phyloP scores from a whole-genome alignment of 2,113 vertebrate genomes.

The Lepus timidus region DNA sequence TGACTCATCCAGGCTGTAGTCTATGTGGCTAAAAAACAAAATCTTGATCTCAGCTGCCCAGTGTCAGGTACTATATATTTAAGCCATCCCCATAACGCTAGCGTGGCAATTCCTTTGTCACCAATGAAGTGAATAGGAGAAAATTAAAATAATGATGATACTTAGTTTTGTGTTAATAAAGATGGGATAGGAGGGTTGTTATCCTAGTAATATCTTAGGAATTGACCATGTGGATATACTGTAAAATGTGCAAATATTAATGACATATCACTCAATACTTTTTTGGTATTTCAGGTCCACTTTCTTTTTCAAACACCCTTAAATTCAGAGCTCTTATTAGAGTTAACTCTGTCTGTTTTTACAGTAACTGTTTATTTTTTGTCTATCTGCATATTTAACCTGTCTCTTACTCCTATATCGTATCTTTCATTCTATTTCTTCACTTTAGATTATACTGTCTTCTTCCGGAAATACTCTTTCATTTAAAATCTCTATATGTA shows the following conservation, averaged over 20 bases:
- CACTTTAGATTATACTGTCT: neutral
- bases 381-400: neutral
- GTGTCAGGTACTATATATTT: neutral
- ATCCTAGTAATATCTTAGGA: neutral
- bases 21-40: neutral
- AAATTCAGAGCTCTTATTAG: slow-evolving; percentile 2
- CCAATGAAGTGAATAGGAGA: neutral
- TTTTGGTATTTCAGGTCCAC: neutral
- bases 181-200: neutral
- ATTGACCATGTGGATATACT: neutral
- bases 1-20: neutral
- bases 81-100: neutral
- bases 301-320: slow-evolving; percentile 2
- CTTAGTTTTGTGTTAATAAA: neutral
- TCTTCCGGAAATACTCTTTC: slow-evolving; percentile 27
- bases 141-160: neutral
- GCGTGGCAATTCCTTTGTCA: neutral
- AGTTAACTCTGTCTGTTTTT: neutral
- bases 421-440: slow-evolving; percentile 55
- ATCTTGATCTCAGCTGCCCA: neutral
- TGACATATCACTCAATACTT: neutral
- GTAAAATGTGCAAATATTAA: neutral
- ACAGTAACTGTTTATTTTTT: neutral
- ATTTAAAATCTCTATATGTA: neutral
- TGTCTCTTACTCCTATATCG: neutral